Base-by-base conservation (phyloP, 2,113 vertebrate genomes). In the Prochilodus magdalenae region DNA sequence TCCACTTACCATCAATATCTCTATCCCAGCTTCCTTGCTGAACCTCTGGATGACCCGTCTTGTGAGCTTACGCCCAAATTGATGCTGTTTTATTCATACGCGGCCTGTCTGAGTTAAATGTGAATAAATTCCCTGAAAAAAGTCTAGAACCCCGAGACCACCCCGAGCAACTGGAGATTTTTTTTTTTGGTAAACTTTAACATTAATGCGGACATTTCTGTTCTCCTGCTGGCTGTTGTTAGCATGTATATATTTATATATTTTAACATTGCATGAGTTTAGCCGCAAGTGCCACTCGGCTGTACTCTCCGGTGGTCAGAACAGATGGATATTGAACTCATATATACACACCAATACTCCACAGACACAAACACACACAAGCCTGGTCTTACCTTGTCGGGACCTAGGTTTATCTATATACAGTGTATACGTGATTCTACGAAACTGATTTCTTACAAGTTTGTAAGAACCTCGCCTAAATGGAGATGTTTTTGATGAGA, bases 231-330 rank as follows among this genome's bases (percentile, higher is more conserved):
- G n/a, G 13, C 62, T 62, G 44, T 15, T 60, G 66, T 30, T 24
- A 66, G 70, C 51, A 65, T 78, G n/a, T 59, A 47, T 14, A 44
- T 44, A 44, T 44, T 8, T 44, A 44, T 44, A 79, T 60, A 63
- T 76, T 76, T 82, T 24, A 84, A 72, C 62, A 40, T 65, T 53
- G 12, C 55, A 47, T 74, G 16, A 44, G 53, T 67, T 24, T 74
- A 77, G 67, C 24, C 15, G 22, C 33, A 63, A 60, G 18, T 62
- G 51, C 13, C 75, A 15, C 49, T 57, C 40, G 29, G 73, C 65
- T 26, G 51, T 69, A 67, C 66, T 59, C 66, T 75, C 57, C 15
- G 57, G 27, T 71, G 66, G 59, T 70, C 66, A 60, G 59, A 75
- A 49, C 63, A 55, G 72, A 66, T 81, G 70, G 29, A 67, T 47